These are phyloP conservation scores for Ostrea edulis DNA, from an alignment of 1,140 invertebrate genomes.

Conservation along the genomic window DNA sequence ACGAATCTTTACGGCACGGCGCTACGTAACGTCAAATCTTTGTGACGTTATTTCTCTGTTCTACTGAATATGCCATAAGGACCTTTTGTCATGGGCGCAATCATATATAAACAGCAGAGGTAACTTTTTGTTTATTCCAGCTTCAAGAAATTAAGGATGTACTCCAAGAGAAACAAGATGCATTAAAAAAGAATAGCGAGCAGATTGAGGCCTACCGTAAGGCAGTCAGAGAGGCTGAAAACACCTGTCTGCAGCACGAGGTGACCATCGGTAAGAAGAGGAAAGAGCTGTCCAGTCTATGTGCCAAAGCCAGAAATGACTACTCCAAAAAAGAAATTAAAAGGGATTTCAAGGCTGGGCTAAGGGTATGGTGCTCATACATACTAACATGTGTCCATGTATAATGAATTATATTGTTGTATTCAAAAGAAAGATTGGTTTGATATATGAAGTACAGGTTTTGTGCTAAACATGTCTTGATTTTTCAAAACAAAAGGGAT, in stretches of 20 bases:
- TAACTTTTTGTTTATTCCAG: neutral
- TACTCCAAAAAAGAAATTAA: conserved; percentile 64
- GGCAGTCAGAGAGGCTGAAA: neutral
- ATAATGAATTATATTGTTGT: neutral
- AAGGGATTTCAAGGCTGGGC: conserved; percentile 66
- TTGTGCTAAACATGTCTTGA: no score
- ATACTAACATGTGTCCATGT: neutral
- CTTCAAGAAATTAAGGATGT: neutral
- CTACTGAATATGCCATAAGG: no score
- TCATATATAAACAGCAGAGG: no score
- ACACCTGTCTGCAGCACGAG: neutral
- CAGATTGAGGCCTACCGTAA: neutral
- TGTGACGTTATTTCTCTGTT: no score
- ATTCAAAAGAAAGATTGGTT: no score
- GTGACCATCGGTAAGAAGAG: neutral
- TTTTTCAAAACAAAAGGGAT: no score
- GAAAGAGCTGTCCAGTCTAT: conserved; percentile 55
- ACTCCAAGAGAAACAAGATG: conserved; percentile 28
- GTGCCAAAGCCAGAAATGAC: conserved; percentile 66
- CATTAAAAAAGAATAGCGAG: neutral
- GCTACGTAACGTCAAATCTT: no score
- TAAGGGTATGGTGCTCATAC: conserved; percentile 60
- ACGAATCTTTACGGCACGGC: no score
- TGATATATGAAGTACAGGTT: no score
- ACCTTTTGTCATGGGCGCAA: no score